Conservation (phyloP, 2,113 vertebrate genomes). For the Henicopernis longicauda region DNA sequence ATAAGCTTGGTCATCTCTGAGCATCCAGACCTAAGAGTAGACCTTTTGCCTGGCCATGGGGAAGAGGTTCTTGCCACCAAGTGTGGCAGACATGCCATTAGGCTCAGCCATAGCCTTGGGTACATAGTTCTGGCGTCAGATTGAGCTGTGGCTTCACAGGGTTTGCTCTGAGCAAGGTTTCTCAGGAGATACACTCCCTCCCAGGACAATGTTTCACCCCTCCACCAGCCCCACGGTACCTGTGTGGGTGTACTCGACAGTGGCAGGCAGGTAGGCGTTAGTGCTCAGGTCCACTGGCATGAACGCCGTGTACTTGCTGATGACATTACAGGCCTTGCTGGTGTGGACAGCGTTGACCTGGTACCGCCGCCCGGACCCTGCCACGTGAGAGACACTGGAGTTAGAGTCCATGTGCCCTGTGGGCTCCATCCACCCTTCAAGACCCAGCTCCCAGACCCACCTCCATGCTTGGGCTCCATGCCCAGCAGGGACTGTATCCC, state of each 20-base stretch:
- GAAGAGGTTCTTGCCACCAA: neutral
- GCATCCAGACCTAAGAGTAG: neutral
- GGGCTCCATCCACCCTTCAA: neutral
- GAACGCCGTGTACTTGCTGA: constrained; percentile 91
- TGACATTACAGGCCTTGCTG: constrained; percentile 90
- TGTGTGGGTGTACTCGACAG: constrained; percentile 78
- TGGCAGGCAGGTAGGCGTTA: constrained; percentile 80
- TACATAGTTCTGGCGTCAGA: neutral
- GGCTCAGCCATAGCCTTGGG: neutral
- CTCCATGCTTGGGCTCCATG: neutral
- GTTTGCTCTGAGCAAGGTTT: neutral
- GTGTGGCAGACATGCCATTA: fast-evolving
- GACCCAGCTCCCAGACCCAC: neutral
- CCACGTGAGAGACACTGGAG: neutral
- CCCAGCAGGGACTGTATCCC: neutral
- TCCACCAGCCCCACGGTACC: constrained; percentile 50
- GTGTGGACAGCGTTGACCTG: constrained; percentile 86
- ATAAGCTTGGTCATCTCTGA: neutral
- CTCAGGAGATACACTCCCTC: neutral
- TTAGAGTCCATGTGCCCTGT: fast-evolving
- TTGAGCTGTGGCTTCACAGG: fast-evolving
- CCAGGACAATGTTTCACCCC: neutral
- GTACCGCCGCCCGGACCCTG: constrained; percentile 85
- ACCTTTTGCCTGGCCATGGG: neutral
- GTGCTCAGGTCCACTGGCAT: constrained; percentile 87